Evolutionary conservation across 2,888 invertebrate species (phyloP).

Genomic region (Rhagonycha fulva): DNA sequence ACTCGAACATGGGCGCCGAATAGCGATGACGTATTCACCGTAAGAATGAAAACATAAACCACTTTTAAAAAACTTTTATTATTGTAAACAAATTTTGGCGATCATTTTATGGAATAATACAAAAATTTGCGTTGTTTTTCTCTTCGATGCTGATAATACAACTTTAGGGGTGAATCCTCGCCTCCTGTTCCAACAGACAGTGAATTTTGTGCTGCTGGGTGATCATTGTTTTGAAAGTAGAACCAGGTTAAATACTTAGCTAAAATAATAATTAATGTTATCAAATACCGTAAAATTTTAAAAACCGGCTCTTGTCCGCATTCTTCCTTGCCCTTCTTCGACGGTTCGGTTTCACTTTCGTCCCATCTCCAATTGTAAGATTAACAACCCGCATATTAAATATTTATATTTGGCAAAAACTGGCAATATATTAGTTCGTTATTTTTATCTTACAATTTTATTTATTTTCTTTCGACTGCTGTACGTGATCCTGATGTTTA

Average conservation of each 20-base stretch:
- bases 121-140: too few relatives aligned
- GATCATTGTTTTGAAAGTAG: background rate
- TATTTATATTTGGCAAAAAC: background rate
- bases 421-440: background rate
- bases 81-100: background rate
- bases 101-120: too few relatives aligned
- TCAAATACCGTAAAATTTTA: too few relatives aligned
- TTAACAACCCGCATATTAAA: background rate
- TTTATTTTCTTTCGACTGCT: background rate
- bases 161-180: too few relatives aligned
- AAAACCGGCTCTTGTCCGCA: too few relatives aligned
- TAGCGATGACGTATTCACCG: background rate
- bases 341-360: background rate
- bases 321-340: too few relatives aligned
- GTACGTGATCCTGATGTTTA: background rate
- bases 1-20: background rate
- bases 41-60: background rate
- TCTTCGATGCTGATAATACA: too few relatives aligned
- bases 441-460: background rate
- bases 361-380: background rate
- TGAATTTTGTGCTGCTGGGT: background rate
- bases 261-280: too few relatives aligned
- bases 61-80: background rate
- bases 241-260: too few relatives aligned
- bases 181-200: too few relatives aligned